Conservation (phyloP, 2,113 vertebrate species). For the Todiramphus saurophagus region DNA sequence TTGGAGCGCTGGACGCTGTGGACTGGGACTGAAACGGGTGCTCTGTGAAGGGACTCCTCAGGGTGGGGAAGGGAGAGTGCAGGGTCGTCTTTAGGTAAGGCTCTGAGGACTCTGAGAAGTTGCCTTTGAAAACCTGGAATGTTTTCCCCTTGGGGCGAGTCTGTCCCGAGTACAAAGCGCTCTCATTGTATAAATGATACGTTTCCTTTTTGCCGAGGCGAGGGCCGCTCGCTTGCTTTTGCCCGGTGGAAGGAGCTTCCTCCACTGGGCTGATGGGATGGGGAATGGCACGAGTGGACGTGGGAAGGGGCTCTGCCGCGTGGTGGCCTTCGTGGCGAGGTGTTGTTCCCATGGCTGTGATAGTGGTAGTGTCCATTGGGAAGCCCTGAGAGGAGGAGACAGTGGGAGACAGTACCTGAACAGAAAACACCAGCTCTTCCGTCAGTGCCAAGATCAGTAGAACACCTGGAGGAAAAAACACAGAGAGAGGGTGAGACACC, state of each 20-base stretch:
- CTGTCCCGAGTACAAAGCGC: slow-evolving; percentile 68
- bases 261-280: slow-evolving; percentile 30
- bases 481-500: not conserved
- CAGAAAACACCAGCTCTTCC: slow-evolving; percentile 84
- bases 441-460: slow-evolving; percentile 90
- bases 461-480: slow-evolving; percentile 79
- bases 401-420: slow-evolving; percentile 81
- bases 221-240: not conserved
- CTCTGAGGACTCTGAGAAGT: slow-evolving; percentile 68
- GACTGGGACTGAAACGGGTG: slow-evolving; percentile 34
- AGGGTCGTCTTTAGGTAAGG: slow-evolving; percentile 61
- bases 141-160: slow-evolving; percentile 67
- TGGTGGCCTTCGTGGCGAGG: slow-evolving; percentile 47
- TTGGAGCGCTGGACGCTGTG: slow-evolving; percentile 27
- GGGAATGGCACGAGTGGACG: not conserved
- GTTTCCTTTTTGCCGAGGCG: slow-evolving; percentile 57
- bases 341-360: slow-evolving; percentile 75
- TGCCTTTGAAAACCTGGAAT: slow-evolving; percentile 74
- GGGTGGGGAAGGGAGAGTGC: slow-evolving; percentile 54
- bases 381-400: slow-evolving; percentile 77
- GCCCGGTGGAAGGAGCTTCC: not conserved
- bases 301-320: not conserved
- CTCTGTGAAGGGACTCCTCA: slow-evolving; percentile 69
- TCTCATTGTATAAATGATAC: slow-evolving; percentile 60
- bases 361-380: slow-evolving; percentile 67